These are phyloP conservation scores for Anthrax anthrax DNA, from an alignment of 2,888 invertebrate genomes.

Conservation along the genomic window DNA sequence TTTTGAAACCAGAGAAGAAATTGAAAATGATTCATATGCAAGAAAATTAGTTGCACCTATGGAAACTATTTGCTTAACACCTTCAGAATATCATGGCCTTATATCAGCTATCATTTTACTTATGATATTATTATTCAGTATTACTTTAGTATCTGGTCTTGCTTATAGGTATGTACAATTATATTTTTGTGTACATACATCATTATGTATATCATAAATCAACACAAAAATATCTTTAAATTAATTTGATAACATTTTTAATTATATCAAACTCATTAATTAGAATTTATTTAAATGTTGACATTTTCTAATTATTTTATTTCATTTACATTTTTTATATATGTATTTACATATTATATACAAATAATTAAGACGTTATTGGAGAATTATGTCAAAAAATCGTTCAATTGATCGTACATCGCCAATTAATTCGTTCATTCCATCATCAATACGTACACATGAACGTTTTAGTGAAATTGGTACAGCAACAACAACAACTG, in stretches of 20 bases:
- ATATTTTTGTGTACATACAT: no score
- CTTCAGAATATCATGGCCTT: slow-evolving; percentile 73
- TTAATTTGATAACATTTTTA: not conserved
- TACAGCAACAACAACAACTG: slow-evolving; percentile 23
- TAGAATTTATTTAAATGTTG: no score
- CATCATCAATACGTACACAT: slow-evolving; percentile 36
- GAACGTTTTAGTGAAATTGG: slow-evolving; percentile 33
- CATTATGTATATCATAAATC: no score
- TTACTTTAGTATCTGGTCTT: slow-evolving; percentile 56
- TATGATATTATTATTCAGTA: slow-evolving; percentile 56
- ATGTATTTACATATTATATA: slow-evolving; percentile 1
- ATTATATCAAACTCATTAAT: no score
- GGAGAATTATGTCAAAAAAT: slow-evolving; percentile 64
- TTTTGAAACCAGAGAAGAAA: slow-evolving; percentile 63
- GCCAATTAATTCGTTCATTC: slow-evolving; percentile 30
- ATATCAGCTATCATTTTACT: slow-evolving; percentile 63
- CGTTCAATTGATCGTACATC: slow-evolving; percentile 38
- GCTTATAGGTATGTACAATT: slow-evolving; percentile 53
- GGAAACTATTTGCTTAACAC: slow-evolving; percentile 64
- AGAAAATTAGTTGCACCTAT: slow-evolving; percentile 48
- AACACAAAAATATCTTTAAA: no score
- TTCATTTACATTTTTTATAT: not conserved
- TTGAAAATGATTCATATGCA: slow-evolving; percentile 46
- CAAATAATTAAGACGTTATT: slow-evolving; percentile 47
- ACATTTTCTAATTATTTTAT: no score